Evolutionary conservation across 2,113 vertebrate genomes (phyloP).

Genomic region (Mastomys natalensis): DNA sequence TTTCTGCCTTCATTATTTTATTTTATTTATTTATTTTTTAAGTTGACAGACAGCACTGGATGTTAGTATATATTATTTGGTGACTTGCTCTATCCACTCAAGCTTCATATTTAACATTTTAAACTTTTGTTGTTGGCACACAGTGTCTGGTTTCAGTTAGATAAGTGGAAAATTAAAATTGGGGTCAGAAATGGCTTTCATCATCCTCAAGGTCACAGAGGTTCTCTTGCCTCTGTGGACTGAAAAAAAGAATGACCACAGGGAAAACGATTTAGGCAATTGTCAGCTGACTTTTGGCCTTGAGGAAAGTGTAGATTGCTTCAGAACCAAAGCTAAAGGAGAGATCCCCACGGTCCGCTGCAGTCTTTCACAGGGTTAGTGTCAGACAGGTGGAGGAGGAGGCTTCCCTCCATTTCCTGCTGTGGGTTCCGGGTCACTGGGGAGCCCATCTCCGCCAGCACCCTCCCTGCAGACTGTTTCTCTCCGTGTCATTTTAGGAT

Average conservation of each 20-base stretch:
- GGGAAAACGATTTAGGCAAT: background rate
- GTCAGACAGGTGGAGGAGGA: background rate
- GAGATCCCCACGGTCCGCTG: background rate
- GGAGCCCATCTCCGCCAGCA: conserved; percentile 52
- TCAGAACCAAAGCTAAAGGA: background rate
- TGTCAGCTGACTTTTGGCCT: background rate
- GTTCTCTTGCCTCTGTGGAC: background rate
- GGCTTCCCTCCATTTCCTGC: conserved; percentile 70
- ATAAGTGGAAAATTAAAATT: conserved; percentile 15
- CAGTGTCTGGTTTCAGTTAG: background rate
- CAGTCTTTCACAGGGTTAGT: background rate
- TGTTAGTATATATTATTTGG: background rate
- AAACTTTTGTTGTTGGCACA: background rate
- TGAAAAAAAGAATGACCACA: background rate
- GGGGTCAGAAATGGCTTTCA: background rate
- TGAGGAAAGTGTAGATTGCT: background rate
- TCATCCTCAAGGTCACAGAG: background rate
- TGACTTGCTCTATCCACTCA: background rate
- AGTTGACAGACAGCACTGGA: conserved; percentile 37
- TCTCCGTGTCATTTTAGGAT: conserved; percentile 39
- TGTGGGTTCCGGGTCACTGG: conserved; percentile 49
- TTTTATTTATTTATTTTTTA: background rate
- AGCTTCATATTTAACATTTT: background rate
- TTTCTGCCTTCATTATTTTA: conserved; percentile 43
- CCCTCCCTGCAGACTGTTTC: background rate